These are phyloP conservation scores for Tenebrosternarchus preto DNA, from an alignment of 2,113 vertebrate genomes.

Conservation along the genomic window DNA sequence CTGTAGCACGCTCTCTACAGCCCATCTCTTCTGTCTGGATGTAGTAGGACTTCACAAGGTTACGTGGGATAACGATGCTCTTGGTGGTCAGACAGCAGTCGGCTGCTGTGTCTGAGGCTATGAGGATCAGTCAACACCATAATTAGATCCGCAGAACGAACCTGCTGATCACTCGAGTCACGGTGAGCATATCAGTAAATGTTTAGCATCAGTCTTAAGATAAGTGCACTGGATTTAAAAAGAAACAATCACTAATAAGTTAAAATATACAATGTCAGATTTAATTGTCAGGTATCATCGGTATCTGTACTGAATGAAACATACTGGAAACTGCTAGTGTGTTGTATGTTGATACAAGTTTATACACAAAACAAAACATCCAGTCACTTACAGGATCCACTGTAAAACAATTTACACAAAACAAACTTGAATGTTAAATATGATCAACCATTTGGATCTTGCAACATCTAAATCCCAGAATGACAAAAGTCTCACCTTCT, in stretches of 20 bases:
- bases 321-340: neutral
- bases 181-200: no score
- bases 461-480: neutral
- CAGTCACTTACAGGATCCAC: no score
- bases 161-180: no score
- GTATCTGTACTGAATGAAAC: neutral
- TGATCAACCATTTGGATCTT: neutral
- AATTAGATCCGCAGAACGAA: neutral
- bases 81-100: conserved; percentile 58
- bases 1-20: conserved; percentile 54
- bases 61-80: conserved; percentile 26
- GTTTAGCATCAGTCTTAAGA: no score
- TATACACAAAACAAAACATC: no score
- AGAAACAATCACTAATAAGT: no score
- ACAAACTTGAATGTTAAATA: neutral
- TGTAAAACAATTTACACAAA: no score
- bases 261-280: neutral
- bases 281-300: neutral
- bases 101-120: conserved; percentile 46
- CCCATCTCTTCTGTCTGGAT: conserved; percentile 35
- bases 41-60: conserved; percentile 40
- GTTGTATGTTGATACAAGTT: no score
- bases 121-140: neutral
- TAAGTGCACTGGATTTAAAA: no score
- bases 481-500: conserved; percentile 40